Conservation (phyloP, 92 coral and sea anemone species). For the Epizoanthus ramosus region DNA sequence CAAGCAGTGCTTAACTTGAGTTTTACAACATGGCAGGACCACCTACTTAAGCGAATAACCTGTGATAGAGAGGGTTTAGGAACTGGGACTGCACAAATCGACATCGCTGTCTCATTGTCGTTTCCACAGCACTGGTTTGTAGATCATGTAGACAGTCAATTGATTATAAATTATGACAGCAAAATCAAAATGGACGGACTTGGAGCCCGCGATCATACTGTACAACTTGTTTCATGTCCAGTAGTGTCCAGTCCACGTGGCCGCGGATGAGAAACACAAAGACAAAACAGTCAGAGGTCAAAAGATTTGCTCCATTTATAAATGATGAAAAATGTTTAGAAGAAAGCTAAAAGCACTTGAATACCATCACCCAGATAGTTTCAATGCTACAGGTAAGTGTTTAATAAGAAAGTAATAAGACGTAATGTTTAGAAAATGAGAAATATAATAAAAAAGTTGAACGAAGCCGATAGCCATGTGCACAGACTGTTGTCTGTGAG, state of each 20-base stretch:
- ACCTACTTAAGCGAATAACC: neutral
- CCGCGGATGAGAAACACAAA: neutral
- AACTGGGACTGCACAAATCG: neutral
- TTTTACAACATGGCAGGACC: neutral
- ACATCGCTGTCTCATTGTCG: neutral
- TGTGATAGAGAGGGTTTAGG: neutral
- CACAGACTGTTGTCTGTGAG: no score
- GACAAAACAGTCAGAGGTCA: no score
- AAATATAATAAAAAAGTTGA: no score
- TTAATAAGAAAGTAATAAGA: constrained; percentile 31
- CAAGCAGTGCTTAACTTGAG: neutral
- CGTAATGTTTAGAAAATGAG: neutral
- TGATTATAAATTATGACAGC: neutral
- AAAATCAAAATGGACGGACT: no score
- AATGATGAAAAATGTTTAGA: constrained; percentile 64
- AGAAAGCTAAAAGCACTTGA: constrained; percentile 90
- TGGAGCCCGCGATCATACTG: constrained; percentile 9
- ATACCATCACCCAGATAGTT: constrained; percentile 85
- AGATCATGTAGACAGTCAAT: neutral
- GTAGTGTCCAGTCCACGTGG: constrained; percentile 24
- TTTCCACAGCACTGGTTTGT: neutral
- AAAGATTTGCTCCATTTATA: neutral
- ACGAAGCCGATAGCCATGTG: no score
- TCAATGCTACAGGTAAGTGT: constrained; percentile 62
- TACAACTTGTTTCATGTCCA: constrained; percentile 3